phyloP scores from a whole-genome alignment of 2,888 invertebrate genomes.

The Linnaemya tessellans region DNA sequence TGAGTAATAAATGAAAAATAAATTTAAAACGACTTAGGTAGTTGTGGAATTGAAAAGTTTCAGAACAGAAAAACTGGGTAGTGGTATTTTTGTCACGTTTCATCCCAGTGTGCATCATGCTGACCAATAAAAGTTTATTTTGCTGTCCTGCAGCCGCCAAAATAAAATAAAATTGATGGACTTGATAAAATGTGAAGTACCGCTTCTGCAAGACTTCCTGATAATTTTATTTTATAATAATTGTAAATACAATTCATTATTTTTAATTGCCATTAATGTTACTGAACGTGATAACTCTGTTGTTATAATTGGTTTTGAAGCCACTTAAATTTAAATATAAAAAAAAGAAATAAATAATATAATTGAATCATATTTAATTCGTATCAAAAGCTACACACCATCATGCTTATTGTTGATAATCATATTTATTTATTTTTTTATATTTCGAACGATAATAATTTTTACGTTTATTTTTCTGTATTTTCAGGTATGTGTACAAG shows the following conservation, averaged over 20 bases:
- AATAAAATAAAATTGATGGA: not conserved
- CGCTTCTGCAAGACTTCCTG: constrained; percentile 2
- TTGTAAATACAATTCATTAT: not conserved
- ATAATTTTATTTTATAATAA: not conserved
- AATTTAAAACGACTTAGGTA: too few relatives aligned
- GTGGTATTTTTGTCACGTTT: not conserved
- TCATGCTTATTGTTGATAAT: not conserved
- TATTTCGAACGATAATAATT: not conserved
- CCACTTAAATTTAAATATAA: not conserved
- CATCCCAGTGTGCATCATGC: not conserved
- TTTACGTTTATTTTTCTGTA: not conserved
- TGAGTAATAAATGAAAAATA: too few relatives aligned
- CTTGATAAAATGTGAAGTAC: not conserved
- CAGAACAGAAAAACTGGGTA: too few relatives aligned
- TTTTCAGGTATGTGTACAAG: constrained; percentile 26
- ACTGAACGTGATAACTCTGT: not conserved
- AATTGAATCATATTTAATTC: not conserved
- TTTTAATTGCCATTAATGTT: not conserved
- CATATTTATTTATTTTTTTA: not conserved
- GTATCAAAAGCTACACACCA: not conserved
- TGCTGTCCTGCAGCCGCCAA: not conserved
- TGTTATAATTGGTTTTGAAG: not conserved
- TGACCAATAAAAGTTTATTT: not conserved
- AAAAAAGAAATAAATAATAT: not conserved
- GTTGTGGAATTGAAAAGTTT: too few relatives aligned